Percentiles rank a stretch among this genome's conserved stretches.
phyloP scores from a whole-genome alignment of 2,888 invertebrate species.

The Dusona sp. region DNA sequence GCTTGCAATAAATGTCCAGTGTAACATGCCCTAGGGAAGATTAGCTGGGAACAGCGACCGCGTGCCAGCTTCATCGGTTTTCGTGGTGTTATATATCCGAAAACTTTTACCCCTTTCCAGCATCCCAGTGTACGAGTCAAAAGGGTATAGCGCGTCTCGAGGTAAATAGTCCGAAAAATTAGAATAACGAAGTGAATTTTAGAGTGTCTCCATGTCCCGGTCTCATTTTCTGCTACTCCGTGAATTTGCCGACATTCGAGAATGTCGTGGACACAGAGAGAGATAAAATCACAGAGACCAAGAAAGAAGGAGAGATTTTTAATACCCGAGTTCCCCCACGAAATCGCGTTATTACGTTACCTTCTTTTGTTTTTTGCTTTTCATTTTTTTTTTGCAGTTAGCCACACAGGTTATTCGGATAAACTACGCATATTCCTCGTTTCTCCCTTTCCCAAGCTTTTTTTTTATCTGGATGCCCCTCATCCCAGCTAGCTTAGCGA shows the following conservation, averaged over 20 bases:
- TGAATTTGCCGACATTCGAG: conserved; percentile 37
- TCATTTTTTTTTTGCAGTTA: background rate
- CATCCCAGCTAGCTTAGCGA: conserved; percentile 60
- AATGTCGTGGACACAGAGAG: conserved; percentile 8
- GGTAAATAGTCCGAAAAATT: conserved; percentile 58
- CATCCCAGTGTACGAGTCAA: conserved; percentile 4
- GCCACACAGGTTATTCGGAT: conserved; percentile 30
- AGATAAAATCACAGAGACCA: background rate
- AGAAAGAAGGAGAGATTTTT: conserved; percentile 21
- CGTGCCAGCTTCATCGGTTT: conserved; percentile 60
- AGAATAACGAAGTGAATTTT: conserved; percentile 50
- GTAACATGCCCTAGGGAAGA: conserved; percentile 55
- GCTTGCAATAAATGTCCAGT: conserved; percentile 57
- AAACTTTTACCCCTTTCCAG: background rate
- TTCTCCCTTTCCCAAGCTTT: conserved; percentile 43
- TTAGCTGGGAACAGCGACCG: conserved; percentile 62
- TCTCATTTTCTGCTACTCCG: conserved; percentile 21
- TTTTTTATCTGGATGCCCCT: conserved; percentile 61
- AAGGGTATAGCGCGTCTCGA: conserved; percentile 18
- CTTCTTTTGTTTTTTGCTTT: conserved; percentile 32
- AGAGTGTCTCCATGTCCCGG: conserved; percentile 30
- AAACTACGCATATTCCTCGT: conserved; percentile 65
- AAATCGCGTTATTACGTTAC: conserved; percentile 67
- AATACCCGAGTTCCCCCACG: conserved; percentile 60
- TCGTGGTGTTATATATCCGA: conserved; percentile 27